phyloP scores from a whole-genome alignment of 2,113 vertebrate genomes.

The Oryzias javanicus region DNA sequence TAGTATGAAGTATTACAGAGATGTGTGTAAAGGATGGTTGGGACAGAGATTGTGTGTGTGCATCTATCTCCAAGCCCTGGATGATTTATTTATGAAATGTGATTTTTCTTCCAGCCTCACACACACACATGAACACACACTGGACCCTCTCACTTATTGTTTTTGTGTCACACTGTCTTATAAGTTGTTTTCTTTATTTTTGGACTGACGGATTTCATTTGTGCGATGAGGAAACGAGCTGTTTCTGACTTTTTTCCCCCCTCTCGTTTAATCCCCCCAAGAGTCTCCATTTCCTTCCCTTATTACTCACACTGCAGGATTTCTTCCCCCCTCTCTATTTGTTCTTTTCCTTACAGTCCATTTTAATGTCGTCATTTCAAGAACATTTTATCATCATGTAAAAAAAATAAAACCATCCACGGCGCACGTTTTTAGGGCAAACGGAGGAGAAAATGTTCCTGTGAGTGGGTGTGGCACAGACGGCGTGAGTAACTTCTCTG shows the following conservation, averaged over 20 bases:
- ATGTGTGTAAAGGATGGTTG: slow-evolving; percentile 16
- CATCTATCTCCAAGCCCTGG: slow-evolving; percentile 43
- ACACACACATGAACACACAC: slow-evolving; percentile 14
- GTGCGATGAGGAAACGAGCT: slow-evolving; percentile 8
- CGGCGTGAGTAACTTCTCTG: slow-evolving; percentile 64
- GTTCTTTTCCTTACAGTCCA: background rate
- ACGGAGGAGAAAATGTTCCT: slow-evolving; percentile 37
- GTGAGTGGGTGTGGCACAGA: slow-evolving; percentile 43
- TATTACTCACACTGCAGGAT: slow-evolving; percentile 53
- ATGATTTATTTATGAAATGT: slow-evolving; percentile 75
- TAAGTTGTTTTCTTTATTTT: slow-evolving; percentile 62
- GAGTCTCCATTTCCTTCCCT: slow-evolving; percentile 35
- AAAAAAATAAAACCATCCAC: background rate
- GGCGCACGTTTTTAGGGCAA: slow-evolving; percentile 11
- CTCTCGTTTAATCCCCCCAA: slow-evolving; percentile 47
- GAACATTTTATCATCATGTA: background rate
- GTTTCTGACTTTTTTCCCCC: slow-evolving; percentile 26
- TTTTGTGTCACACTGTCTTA: slow-evolving; percentile 43
- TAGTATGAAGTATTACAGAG: slow-evolving; percentile 20
- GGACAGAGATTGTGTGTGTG: slow-evolving; percentile 7
- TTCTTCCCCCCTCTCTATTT: slow-evolving; percentile 36
- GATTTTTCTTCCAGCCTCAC: slow-evolving; percentile 64
- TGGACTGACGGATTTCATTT: slow-evolving; percentile 53
- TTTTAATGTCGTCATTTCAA: slow-evolving; percentile 5
- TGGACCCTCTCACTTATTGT: slow-evolving; percentile 45